These are phyloP conservation scores for Brachylomia viminalis DNA, from an alignment of 2,888 invertebrate genomes.

Conservation along the genomic window DNA sequence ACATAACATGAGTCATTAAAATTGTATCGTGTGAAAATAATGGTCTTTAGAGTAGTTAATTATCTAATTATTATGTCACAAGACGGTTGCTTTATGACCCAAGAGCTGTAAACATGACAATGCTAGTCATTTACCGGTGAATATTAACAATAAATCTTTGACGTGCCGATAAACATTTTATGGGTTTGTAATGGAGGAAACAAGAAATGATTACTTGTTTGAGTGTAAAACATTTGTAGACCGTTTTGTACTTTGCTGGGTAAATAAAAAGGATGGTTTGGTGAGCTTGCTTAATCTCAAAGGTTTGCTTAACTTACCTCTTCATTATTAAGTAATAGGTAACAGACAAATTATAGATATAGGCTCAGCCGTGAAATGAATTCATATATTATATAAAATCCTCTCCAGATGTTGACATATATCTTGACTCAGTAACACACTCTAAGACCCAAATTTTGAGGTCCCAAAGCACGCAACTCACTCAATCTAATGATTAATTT, in stretches of 20 bases:
- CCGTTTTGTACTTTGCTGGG: slow-evolving; percentile 1
- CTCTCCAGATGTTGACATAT: too few relatives aligned
- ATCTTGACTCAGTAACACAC: too few relatives aligned
- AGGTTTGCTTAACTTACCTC: not conserved
- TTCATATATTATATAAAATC: too few relatives aligned
- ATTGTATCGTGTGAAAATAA: slow-evolving; percentile 33
- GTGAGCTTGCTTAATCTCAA: not conserved
- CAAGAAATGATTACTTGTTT: slow-evolving; percentile 17
- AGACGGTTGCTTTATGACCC: slow-evolving; percentile 29
- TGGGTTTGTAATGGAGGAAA: slow-evolving; percentile 28
- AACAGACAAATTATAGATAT: too few relatives aligned
- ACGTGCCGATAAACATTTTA: slow-evolving; percentile 46
- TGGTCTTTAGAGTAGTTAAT: slow-evolving; percentile 31
- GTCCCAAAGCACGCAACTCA: too few relatives aligned
- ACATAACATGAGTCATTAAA: slow-evolving; percentile 14
- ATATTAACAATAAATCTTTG: slow-evolving; percentile 36
- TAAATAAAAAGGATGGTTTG: not conserved
- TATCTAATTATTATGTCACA: slow-evolving; percentile 46
- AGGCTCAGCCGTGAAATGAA: too few relatives aligned
- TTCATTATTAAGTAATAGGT: not conserved
- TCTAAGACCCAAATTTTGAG: too few relatives aligned
- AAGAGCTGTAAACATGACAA: slow-evolving; percentile 48
- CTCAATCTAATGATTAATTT: too few relatives aligned
- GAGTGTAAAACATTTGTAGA: slow-evolving; percentile 4
- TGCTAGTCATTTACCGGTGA: slow-evolving; percentile 34